A percentile compares a stretch with the other conserved stretches of the same genome.
These are phyloP conservation scores for Tribolium castaneum DNA, from an alignment of 1,140 invertebrate species.

Conservation along the genomic window DNA sequence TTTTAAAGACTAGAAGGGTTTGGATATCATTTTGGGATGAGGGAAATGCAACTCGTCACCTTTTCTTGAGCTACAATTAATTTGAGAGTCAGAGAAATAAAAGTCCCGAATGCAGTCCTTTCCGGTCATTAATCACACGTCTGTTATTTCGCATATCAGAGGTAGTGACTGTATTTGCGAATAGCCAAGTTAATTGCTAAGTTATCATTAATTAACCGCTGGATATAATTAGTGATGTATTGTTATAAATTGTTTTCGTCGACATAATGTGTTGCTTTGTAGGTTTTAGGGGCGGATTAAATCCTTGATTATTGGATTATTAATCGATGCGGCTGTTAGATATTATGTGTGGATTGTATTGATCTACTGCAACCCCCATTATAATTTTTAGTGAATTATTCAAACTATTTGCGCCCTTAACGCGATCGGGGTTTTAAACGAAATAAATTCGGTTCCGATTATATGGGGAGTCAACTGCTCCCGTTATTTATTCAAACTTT, in stretches of 20 bases:
- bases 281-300: background rate
- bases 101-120: slow-evolving; percentile 23
- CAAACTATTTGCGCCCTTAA: slow-evolving; percentile 18
- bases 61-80: slow-evolving; percentile 19
- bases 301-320: slow-evolving; percentile 23
- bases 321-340: slow-evolving; percentile 18
- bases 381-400: slow-evolving; percentile 33
- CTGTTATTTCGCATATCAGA: slow-evolving; percentile 9
- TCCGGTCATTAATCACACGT: slow-evolving; percentile 12
- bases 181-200: background rate
- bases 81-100: slow-evolving; percentile 13
- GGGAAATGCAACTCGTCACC: background rate
- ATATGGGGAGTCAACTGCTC: background rate
- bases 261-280: background rate
- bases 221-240: background rate
- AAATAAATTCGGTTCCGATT: background rate
- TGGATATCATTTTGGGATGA: background rate
- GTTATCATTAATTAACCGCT: slow-evolving; percentile 6
- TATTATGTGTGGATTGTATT: slow-evolving; percentile 13
- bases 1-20: background rate
- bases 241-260: background rate
- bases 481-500: slow-evolving; percentile 14
- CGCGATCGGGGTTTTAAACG: slow-evolving; percentile 12
- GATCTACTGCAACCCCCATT: slow-evolving; percentile 12
- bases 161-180: slow-evolving; percentile 6